These are phyloP conservation scores for Pemphigus obesinymphae DNA, from an alignment of 1,140 invertebrate genomes.

Conservation along the genomic window DNA sequence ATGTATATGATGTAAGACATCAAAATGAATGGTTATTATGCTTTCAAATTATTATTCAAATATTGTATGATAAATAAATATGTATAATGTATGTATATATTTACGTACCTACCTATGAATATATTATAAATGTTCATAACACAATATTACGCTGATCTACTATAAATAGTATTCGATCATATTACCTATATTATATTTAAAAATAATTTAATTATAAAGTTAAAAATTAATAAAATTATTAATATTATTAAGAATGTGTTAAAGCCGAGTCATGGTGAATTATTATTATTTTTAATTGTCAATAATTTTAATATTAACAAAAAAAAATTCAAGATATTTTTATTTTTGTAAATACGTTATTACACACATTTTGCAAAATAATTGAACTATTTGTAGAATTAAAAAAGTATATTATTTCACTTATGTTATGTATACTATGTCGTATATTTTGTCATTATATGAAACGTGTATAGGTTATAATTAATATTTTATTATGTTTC, in stretches of 20 bases:
- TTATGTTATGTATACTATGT: neutral
- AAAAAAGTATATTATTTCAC: constrained; percentile 15
- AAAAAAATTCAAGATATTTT: neutral
- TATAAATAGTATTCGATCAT: neutral
- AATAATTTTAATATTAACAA: neutral
- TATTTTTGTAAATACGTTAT: constrained; percentile 7
- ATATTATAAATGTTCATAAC: neutral
- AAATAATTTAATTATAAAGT: neutral
- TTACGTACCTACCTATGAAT: neutral
- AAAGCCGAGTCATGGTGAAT: neutral
- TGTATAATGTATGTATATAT: neutral
- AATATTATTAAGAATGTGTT: neutral
- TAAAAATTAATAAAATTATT: neutral
- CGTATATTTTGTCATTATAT: constrained; percentile 7
- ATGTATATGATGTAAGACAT: too few species aligned
- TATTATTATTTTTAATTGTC: neutral
- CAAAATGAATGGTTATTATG: neutral
- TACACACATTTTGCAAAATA: neutral
- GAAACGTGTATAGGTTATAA: constrained; percentile 28
- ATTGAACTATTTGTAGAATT: constrained; percentile 10
- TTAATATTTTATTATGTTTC: constrained; percentile 26
- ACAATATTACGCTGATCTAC: neutral
- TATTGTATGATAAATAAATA: neutral
- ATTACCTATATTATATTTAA: neutral
- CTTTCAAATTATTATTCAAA: neutral